These are phyloP conservation scores for Seira sanloemensis DNA, from an alignment of 2,888 invertebrate species.

Conservation along the genomic window DNA sequence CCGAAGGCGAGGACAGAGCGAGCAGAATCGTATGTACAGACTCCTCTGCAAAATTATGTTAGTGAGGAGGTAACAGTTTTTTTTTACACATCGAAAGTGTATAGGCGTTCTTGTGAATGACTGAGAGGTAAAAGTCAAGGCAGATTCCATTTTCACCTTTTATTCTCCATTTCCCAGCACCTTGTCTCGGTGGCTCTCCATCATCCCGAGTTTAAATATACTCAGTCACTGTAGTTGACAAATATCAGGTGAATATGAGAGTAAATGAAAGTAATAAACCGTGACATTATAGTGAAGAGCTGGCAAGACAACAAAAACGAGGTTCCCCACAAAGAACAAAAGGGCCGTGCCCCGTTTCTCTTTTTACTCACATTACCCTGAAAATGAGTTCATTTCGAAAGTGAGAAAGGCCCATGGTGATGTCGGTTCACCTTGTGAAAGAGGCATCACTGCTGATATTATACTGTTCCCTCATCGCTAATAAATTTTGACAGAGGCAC, in stretches of 20 bases:
- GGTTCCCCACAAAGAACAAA: slow-evolving; percentile 46
- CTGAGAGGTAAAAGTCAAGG: slow-evolving; percentile 3
- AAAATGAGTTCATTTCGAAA: slow-evolving; percentile 47
- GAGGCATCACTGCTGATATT: slow-evolving; percentile 34
- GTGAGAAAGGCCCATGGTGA: slow-evolving; percentile 12
- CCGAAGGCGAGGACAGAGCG: neutral
- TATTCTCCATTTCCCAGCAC: neutral
- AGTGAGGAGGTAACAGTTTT: neutral
- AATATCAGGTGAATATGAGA: slow-evolving; percentile 22
- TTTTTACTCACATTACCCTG: slow-evolving; percentile 40
- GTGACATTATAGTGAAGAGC: slow-evolving; percentile 35
- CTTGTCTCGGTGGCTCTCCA: neutral
- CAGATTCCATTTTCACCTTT: neutral
- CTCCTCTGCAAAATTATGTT: neutral
- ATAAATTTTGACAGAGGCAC: slow-evolving; percentile 52
- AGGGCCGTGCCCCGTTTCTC: slow-evolving; percentile 36
- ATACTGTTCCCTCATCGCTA: slow-evolving; percentile 54
- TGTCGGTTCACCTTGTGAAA: slow-evolving; percentile 20
- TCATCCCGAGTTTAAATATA: neutral
- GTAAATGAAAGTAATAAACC: slow-evolving; percentile 45
- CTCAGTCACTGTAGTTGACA: neutral
- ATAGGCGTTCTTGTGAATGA: slow-evolving; percentile 1
- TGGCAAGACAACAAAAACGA: slow-evolving; percentile 15
- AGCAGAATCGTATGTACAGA: too few relatives aligned
- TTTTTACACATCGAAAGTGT: slow-evolving; percentile 1